phyloP scores from a whole-genome alignment of 2,888 invertebrate species.

The Phalangium opilio region DNA sequence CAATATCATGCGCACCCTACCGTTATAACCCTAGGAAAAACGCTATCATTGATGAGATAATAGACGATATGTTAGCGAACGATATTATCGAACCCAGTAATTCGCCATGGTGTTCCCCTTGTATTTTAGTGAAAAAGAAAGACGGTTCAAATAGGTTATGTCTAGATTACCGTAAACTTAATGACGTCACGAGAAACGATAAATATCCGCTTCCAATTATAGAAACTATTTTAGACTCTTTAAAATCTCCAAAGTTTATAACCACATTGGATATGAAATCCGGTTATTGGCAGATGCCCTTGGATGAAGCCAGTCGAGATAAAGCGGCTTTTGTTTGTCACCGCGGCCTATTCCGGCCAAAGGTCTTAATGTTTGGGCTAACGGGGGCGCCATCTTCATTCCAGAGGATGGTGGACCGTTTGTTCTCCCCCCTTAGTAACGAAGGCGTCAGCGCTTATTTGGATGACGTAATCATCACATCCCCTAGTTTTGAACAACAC shows the following conservation, averaged over 20 bases:
- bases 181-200: constrained; percentile 1
- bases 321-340: constrained; percentile 18
- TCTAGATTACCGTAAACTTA: constrained; percentile 9
- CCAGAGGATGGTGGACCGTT: constrained; percentile 11
- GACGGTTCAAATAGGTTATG: constrained; percentile 5
- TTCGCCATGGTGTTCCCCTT: too few species aligned
- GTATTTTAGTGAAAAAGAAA: constrained; percentile 1
- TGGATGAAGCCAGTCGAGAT: constrained; percentile 8
- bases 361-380: constrained; percentile 16
- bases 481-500: too few species aligned
- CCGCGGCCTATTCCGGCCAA: constrained; percentile 9
- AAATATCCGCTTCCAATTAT: too few species aligned
- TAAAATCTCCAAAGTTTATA: background rate
- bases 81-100: too few species aligned
- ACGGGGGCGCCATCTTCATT: constrained; percentile 12
- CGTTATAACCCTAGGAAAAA: too few species aligned
- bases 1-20: too few species aligned
- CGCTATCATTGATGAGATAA: too few species aligned
- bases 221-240: too few species aligned
- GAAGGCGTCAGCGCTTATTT: too few species aligned
- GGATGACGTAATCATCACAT: too few species aligned
- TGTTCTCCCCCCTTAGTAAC: constrained; percentile 1
- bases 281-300: constrained; percentile 17
- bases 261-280: constrained; percentile 12
- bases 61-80: too few species aligned